Evolutionary conservation across 2,797 vertebrate species (phyloP), one percentile per base, ranked within the genome.

Genomic region (Mormyrops attenuatus): DNA sequence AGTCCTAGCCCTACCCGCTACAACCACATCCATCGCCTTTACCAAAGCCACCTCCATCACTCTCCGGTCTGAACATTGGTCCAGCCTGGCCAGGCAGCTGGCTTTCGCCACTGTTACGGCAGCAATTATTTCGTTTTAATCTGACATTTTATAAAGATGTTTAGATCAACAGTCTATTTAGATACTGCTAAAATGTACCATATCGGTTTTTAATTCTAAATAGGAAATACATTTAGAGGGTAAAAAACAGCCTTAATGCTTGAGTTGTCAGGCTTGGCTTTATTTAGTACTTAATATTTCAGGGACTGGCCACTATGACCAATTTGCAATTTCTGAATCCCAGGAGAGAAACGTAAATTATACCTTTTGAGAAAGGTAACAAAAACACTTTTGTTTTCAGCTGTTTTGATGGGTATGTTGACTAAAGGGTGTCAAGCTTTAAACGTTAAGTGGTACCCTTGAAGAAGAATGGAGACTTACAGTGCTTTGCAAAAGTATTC

Each of bases 1-100:
- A 94, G 93, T 63, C 92, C 52, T 84, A 96, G 94, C 26, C 96
- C 96, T 0, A 95, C 94, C 0, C 90, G 57, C 0, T 90, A 92
- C 89, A 93, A 88, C 17, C 91, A 94, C 0, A 88, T 93, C 6
- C 94, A 94, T 26, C 89, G 93, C 11, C 90, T 93, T 8, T 93
- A 93, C 57, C 87, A 91, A 89, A 47, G 22, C 26, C 50, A 80
- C 5, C 5, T 77, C 49, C n/a, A 17, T 4, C 50, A 60, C 20
- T 69, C 20, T 8, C 26, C 57, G 0, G 49, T 53, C 30, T 89
- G 63, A 85, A 15, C 30, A 11, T n/a, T n/a, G 6, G 30, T 53
- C 49, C 73, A 41, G 88, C 26, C 22, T 22, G 52, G 49, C 49
- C 9, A 20, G n/a, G 50, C 82, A 26, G 73, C 38, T 38, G 69